These are phyloP conservation scores for Bradypodion pumilum DNA, from an alignment of 2,797 vertebrate species.

Conservation along the genomic window DNA sequence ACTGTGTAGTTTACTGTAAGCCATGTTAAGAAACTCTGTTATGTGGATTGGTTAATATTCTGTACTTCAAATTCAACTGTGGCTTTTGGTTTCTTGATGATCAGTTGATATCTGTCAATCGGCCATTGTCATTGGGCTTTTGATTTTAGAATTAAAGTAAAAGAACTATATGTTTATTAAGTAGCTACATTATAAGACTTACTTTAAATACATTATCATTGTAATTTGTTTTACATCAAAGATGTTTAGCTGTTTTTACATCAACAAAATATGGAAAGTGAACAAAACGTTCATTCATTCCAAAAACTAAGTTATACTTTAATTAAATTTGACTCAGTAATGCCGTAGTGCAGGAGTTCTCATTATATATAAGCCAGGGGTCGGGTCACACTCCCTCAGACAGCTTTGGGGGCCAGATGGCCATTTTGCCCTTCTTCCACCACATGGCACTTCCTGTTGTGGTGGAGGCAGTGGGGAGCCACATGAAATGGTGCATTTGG, in stretches of 20 bases:
- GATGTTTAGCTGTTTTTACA: not conserved
- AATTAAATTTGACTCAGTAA: not conserved
- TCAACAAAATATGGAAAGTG: rapidly evolving
- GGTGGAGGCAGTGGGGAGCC: too few relatives aligned
- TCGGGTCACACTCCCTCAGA: too few relatives aligned
- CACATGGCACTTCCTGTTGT: too few relatives aligned
- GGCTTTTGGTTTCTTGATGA: not conserved
- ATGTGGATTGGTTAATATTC: not conserved
- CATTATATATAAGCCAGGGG: too few relatives aligned
- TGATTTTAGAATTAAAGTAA: rapidly evolving
- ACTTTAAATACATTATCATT: not conserved
- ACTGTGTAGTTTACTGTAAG: rapidly evolving
- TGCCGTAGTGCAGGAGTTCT: too few relatives aligned
- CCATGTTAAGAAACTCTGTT: not conserved
- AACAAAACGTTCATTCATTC: not conserved
- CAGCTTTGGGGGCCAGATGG: too few relatives aligned
- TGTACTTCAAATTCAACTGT: not conserved
- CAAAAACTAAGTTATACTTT: not conserved
- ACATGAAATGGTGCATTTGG: too few relatives aligned
- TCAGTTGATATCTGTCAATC: conserved; percentile 3
- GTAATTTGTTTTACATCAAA: conserved; percentile 17
- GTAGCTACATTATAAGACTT: rapidly evolving
- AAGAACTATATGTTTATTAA: not conserved
- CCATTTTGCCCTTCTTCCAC: too few relatives aligned
- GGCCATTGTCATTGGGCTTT: not conserved